Base-by-base conservation (phyloP, 2,888 invertebrate species). In the Lobophora halterata region DNA sequence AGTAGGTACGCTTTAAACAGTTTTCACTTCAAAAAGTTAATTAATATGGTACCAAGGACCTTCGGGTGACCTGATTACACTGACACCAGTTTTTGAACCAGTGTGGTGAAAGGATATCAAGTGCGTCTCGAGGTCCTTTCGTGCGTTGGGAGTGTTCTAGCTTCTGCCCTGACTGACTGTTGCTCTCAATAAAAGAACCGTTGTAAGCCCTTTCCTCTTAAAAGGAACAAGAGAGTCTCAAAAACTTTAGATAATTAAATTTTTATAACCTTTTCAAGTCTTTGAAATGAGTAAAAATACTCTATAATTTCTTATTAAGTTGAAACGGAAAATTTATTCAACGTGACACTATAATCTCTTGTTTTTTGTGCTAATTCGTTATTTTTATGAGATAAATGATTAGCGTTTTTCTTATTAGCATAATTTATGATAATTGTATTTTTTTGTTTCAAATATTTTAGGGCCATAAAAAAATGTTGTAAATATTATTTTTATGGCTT, bases 221-320 rank as follows among this genome's bases (percentile, higher is more conserved):
- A 62, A 61, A 60, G 58, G 64, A 61, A 65, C 66, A 65, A 41
- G 44, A 31, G 23, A 37, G 18, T 40, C 35, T 40, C 50, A 38
- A 49, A 62, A 78, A 80, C 66, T 73, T 80, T 75, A 61, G 55
- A 56, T 74, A 75, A 79, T 81, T 77, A 78, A 74, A 67, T 71
- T 79, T 79, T 75, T 71, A 71, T 60, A 64, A 61, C 59, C 61
- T 49, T 45, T 55, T 59, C 61, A 57, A 58, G 54, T 46, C 57
- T 50, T 53, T 62, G n/a, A 57, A 67, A 70, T 63, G 60, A 61
- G 56, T 39, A 48, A 47, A 55, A 65, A 61, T 58, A 56, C 69
- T 61, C n/a, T 58, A 54, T 59, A 29, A 24, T 31, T 36, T 51
- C 45, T 20, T 26, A 11, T 29, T n/a, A 47, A 52, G 29, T 39